phyloP scores from a whole-genome alignment of 2,113 vertebrate species.

The Myiozetetes cayanensis region DNA sequence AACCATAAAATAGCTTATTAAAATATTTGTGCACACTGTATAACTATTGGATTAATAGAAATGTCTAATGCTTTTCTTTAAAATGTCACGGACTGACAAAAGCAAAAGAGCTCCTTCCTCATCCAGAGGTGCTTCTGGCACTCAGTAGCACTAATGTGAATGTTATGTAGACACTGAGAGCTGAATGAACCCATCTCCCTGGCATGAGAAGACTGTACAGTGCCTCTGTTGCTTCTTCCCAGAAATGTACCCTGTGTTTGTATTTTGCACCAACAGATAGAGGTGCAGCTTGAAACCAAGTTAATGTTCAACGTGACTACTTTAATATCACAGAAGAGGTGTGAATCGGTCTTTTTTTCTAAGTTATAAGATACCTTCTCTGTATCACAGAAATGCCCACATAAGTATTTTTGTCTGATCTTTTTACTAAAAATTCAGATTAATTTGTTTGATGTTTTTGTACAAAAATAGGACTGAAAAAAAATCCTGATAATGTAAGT shows the following conservation, averaged over 20 bases:
- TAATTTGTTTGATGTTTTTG: neutral
- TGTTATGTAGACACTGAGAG: neutral
- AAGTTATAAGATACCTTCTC: neutral
- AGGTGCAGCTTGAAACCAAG: neutral
- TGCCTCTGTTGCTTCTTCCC: neutral
- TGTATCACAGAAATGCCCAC: neutral
- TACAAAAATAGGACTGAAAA: neutral
- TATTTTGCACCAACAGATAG: neutral
- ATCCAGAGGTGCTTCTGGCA: neutral
- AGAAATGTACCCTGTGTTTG: neutral
- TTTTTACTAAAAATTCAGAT: neutral
- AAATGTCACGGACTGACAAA: neutral
- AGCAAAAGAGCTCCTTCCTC: neutral
- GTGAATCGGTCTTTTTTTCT: neutral
- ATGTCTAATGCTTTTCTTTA: neutral
- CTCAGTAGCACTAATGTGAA: neutral
- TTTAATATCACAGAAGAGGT: neutral
- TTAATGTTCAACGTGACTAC: neutral
- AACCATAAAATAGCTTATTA: neutral
- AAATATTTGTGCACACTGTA: neutral
- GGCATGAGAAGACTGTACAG: neutral
- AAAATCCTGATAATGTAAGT: neutral
- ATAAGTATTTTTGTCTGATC: neutral
- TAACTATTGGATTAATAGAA: neutral
- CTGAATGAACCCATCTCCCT: neutral